Conservation (phyloP, 2,888 invertebrate species). For the Cloeon dipterum region DNA sequence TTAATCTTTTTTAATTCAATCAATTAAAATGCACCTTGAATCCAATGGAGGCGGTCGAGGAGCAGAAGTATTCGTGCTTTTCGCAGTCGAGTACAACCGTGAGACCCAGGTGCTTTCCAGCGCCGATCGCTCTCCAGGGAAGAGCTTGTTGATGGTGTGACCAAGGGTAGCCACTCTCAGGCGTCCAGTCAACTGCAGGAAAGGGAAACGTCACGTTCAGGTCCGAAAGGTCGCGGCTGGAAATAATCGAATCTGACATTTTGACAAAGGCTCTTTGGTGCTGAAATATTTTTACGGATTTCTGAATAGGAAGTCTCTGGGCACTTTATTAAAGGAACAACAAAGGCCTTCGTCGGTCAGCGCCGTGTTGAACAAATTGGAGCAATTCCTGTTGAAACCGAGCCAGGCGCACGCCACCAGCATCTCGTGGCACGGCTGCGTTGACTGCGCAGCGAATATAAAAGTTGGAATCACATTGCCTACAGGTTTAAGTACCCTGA, state of each 20-base stretch:
- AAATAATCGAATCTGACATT: constrained; percentile 5
- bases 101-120: constrained; percentile 49
- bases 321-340: constrained; percentile 64
- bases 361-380: constrained; percentile 46
- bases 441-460: constrained; percentile 27
- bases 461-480: no score
- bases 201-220: constrained; percentile 36
- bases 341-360: constrained; percentile 68
- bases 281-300: constrained; percentile 55
- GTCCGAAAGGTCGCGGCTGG: constrained; percentile 27
- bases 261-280: no score
- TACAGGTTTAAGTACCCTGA: no score
- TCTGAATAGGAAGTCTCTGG: constrained; percentile 39
- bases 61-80: constrained; percentile 52
- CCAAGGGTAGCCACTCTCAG: constrained; percentile 41
- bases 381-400: constrained; percentile 31
- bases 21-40: constrained; percentile 35
- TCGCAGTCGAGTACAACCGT: constrained; percentile 47
- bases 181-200: constrained; percentile 45
- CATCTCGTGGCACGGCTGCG: constrained; percentile 54
- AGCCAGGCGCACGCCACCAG: constrained; percentile 47
- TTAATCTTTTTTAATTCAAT: no score
- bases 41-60: constrained; percentile 48
- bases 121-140: constrained; percentile 41
- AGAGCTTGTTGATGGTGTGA: constrained; percentile 29